phyloP scores from a whole-genome alignment of 1,140 invertebrate species.

The Drosophila carrolli region DNA sequence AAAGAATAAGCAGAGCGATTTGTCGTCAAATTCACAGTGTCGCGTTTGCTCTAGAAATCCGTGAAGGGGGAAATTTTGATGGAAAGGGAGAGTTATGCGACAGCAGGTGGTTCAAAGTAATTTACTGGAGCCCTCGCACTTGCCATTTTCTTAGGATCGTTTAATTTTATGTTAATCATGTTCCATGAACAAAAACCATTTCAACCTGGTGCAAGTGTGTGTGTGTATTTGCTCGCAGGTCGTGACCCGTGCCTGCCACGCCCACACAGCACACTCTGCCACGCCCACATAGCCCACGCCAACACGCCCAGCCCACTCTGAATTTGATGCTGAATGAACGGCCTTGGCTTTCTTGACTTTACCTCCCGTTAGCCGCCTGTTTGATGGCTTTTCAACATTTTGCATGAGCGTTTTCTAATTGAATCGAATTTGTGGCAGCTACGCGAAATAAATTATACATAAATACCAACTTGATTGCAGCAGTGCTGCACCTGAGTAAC shows the following conservation, averaged over 20 bases:
- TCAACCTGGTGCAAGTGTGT: background rate
- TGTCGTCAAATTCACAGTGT: background rate
- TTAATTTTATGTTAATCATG: slow-evolving; percentile 48
- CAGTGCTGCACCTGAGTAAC: slow-evolving; percentile 30
- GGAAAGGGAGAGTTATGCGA: slow-evolving; percentile 6
- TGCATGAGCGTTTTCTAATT: slow-evolving; percentile 28
- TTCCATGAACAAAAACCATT: slow-evolving; percentile 29
- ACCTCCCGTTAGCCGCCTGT: background rate
- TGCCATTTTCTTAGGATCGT: slow-evolving; percentile 27
- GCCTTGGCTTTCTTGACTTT: slow-evolving; percentile 22
- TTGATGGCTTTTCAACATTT: slow-evolving; percentile 29
- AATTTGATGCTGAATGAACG: slow-evolving; percentile 18
- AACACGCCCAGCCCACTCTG: slow-evolving; percentile 7
- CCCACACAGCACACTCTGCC: slow-evolving; percentile 8
- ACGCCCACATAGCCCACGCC: slow-evolving; percentile 10
- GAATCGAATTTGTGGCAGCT: slow-evolving; percentile 37
- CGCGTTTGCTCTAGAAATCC: no score
- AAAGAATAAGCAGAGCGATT: background rate
- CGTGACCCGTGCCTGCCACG: slow-evolving; percentile 25
- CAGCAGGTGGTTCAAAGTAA: slow-evolving; percentile 28
- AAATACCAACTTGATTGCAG: slow-evolving; percentile 31
- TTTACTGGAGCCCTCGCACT: slow-evolving; percentile 3
- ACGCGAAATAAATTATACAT: slow-evolving; percentile 38
- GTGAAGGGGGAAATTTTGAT: background rate
- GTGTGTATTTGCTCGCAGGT: slow-evolving; percentile 17